A percentile compares a stretch with the other conserved stretches of the same genome.
These are phyloP conservation scores for Trachurus trachurus DNA, from an alignment of 2,797 vertebrate species.

Conservation along the genomic window DNA sequence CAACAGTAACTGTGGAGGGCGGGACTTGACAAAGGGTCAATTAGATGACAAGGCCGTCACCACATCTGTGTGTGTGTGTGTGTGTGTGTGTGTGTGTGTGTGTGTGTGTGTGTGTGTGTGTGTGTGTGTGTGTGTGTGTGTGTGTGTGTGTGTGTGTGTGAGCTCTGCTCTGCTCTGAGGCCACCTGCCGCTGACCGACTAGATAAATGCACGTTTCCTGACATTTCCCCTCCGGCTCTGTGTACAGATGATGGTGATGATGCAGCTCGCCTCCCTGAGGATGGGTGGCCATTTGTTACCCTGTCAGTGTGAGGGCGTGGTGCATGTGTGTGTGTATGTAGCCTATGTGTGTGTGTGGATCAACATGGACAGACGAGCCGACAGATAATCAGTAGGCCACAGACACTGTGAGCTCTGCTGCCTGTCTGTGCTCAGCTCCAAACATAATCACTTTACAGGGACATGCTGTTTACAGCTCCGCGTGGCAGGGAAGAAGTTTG, in stretches of 20 bases:
- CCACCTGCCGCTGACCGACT: slow-evolving; percentile 39
- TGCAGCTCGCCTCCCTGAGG: slow-evolving; percentile 49
- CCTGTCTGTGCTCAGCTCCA: slow-evolving; percentile 55
- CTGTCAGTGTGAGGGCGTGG: slow-evolving; percentile 54
- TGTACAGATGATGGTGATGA: slow-evolving; percentile 58
- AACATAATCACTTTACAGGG: slow-evolving; percentile 77
- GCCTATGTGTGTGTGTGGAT: slow-evolving; percentile 16
- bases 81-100: too few species aligned
- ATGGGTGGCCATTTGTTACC: slow-evolving; percentile 62
- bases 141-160: too few species aligned
- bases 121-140: too few species aligned
- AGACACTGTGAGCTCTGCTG: slow-evolving; percentile 47
- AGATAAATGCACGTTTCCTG: slow-evolving; percentile 58
- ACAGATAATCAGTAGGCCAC: slow-evolving; percentile 61
- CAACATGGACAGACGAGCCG: slow-evolving; percentile 47
- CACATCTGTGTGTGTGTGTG: too few species aligned
- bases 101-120: too few species aligned
- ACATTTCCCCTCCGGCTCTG: slow-evolving; percentile 53
- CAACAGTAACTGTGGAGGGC: too few species aligned
- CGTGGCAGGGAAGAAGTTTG: slow-evolving; percentile 66
- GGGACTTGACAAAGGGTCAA: too few species aligned
- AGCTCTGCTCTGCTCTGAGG: too few species aligned
- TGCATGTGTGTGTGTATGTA: too few species aligned
- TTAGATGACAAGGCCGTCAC: too few species aligned
- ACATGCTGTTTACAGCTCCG: slow-evolving; percentile 76